phyloP scores from a whole-genome alignment of 1,140 invertebrate species.

The Halesus radiatus region DNA sequence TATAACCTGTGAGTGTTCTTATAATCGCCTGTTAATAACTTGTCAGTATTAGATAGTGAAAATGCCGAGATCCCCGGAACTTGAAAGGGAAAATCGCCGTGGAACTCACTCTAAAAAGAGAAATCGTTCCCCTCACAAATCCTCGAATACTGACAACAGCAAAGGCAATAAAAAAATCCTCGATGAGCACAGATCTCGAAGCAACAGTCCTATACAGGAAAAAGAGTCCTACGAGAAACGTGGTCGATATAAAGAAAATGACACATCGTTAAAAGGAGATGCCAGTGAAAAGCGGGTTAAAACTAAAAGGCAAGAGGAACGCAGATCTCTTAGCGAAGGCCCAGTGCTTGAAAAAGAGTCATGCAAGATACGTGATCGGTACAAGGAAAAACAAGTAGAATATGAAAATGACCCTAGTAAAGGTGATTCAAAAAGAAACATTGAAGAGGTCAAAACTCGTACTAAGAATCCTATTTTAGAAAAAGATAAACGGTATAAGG shows the following conservation, averaged over 20 bases:
- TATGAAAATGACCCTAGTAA: too few species aligned
- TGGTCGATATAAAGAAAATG: neutral
- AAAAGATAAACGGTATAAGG: too few species aligned
- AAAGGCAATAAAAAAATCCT: too few species aligned
- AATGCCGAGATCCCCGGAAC: constrained; percentile 35
- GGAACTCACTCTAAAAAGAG: constrained; percentile 18
- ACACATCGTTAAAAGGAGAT: too few species aligned
- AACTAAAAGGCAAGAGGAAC: neutral
- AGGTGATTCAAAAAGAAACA: too few species aligned
- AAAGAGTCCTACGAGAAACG: neutral
- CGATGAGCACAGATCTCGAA: too few species aligned
- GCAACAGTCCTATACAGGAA: neutral
- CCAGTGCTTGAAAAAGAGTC: neutral
- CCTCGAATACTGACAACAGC: neutral
- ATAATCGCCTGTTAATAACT: too few species aligned
- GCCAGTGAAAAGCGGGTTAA: neutral
- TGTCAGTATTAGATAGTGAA: neutral
- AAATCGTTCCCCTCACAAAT: constrained; percentile 1
- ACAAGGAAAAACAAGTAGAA: too few species aligned
- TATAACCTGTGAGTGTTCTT: too few species aligned
- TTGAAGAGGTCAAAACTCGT: too few species aligned
- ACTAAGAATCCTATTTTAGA: too few species aligned
- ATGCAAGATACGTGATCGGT: too few species aligned
- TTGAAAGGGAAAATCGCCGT: neutral
- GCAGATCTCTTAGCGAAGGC: neutral